Base-by-base conservation (phyloP, 2,888 invertebrate genomes). In the Sisyra terminalis region DNA sequence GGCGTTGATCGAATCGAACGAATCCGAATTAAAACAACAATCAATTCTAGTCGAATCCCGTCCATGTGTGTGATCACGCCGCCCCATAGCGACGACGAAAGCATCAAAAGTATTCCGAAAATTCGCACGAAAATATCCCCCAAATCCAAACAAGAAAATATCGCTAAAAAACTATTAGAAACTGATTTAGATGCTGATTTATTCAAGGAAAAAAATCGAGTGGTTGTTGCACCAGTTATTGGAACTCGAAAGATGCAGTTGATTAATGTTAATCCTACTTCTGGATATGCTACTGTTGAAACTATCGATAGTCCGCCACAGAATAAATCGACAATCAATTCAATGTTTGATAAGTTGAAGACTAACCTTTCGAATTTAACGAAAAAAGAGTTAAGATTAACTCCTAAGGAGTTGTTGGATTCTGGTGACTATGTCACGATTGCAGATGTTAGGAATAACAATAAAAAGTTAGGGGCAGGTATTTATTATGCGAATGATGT, bases 11-110 rank as follows among this genome's bases (percentile, higher is more conserved):
- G 88, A 54, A 82, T 85, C 52, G 88, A 89, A 61, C 69, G 88
- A 50, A 83, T 89, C 48, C 67, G 86, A 46, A 78, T 79, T 35
- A 90, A 89, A 64, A 90, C 89, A 0, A 80, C 83, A 2, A 84
- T 90, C 35, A 86, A 82, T 54, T 82, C 84, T 41, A 84, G 84
- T 51, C 71, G 89, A 50, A 90, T 90, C 55, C 90, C 90, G 1
- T 88, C 89, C 4, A 84, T 90, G 80, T 90, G 89, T 60, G 86
- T 87, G 2, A 87, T 89, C 40, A 89, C 89, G 11, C 88, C 89
- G 3, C 78, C 80, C 0, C 81, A 82, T 46, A 88, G 87, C 48
- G 89, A 89, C 51, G 89, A 89, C 53, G 89, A 89, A 58, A 77
- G 76, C 49, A 69, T 73, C 46, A 59, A 52, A 53, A 66, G 57